phyloP scores from a whole-genome alignment of 2,113 vertebrate species.

The Arothron firmamentum region DNA sequence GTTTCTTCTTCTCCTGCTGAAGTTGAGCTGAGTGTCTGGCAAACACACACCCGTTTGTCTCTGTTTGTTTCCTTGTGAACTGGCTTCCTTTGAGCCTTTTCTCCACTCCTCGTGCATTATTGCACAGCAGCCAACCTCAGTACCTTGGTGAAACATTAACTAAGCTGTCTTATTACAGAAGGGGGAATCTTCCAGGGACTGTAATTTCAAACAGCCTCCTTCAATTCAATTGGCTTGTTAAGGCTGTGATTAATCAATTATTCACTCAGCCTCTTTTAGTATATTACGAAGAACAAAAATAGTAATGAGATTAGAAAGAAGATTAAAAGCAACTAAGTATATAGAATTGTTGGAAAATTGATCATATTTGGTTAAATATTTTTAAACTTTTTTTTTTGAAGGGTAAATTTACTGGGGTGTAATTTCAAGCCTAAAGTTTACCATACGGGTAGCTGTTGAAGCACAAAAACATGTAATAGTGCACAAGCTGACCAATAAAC shows the following conservation, averaged over 20 bases:
- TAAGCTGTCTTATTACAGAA: conserved; percentile 51
- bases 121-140: conserved; percentile 36
- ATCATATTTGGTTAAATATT: too few species aligned
- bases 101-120: conserved; percentile 48
- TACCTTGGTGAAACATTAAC: conserved; percentile 39
- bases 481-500: too few species aligned
- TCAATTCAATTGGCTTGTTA: conserved; percentile 36
- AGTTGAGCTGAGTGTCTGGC: conserved; percentile 45
- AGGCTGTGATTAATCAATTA: conserved; percentile 59
- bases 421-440: too few species aligned
- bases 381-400: too few species aligned
- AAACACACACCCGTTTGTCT: conserved; percentile 62
- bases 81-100: conserved; percentile 34
- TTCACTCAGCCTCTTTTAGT: conserved; percentile 52
- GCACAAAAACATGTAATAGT: too few species aligned
- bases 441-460: too few species aligned
- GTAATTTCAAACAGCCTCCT: conserved; percentile 40
- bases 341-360: not conserved
- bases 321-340: not conserved
- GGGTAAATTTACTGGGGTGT: too few species aligned
- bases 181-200: conserved; percentile 32
- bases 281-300: conserved; percentile 23
- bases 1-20: conserved; percentile 35
- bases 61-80: conserved; percentile 56
- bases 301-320: conserved; percentile 17